These are phyloP conservation scores for Drosophila nebulosa DNA, from an alignment of 1,140 invertebrate species.

Conservation along the genomic window DNA sequence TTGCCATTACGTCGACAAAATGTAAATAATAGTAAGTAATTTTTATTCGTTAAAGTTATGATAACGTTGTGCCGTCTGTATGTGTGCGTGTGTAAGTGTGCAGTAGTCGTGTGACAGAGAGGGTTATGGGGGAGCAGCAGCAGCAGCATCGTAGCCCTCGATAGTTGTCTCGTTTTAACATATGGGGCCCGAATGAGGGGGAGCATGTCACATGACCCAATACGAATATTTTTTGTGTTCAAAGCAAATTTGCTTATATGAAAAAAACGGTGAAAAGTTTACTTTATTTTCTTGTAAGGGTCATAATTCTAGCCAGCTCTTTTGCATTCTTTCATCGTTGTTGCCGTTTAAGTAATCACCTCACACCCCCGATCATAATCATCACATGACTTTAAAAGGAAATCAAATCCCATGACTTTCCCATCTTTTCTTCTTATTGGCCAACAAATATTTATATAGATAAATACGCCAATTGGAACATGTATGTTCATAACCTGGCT, in stretches of 20 bases:
- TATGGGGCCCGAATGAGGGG: constrained; percentile 30
- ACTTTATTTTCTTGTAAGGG: background rate
- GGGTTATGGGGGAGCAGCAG: constrained; percentile 38
- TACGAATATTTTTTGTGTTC: constrained; percentile 42
- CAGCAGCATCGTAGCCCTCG: background rate
- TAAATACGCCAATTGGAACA: background rate
- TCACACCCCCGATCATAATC: background rate
- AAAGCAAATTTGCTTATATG: constrained; percentile 40
- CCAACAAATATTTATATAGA: background rate
- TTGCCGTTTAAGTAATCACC: background rate
- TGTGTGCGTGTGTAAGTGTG: constrained; percentile 4
- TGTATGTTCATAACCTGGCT: background rate
- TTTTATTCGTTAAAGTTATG: background rate
- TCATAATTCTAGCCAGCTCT: no score
- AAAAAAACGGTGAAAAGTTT: background rate
- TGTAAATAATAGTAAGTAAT: background rate
- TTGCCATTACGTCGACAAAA: background rate
- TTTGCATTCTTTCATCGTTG: background rate
- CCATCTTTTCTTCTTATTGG: constrained; percentile 49
- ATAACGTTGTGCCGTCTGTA: background rate
- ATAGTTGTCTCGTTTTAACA: constrained; percentile 64
- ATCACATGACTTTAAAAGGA: constrained; percentile 65
- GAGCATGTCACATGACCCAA: constrained; percentile 72
- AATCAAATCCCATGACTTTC: constrained; percentile 71
- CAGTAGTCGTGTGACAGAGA: constrained; percentile 63